Conservation (phyloP, 1,140 invertebrate species). For the Brachionus manjavacas region DNA sequence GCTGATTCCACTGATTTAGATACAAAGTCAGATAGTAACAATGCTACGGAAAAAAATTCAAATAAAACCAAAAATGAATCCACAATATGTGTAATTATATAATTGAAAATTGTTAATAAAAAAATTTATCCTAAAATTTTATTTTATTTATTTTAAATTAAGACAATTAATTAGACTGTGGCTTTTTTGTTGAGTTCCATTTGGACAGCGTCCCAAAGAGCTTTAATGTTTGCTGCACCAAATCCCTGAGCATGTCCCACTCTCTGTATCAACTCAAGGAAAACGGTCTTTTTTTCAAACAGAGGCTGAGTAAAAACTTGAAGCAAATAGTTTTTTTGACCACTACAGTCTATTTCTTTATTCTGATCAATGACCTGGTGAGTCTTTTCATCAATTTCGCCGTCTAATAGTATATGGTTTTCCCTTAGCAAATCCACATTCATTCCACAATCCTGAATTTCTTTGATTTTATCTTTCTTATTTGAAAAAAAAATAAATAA, state of each 20-base stretch:
- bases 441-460: slow-evolving; percentile 31
- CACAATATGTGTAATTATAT: slow-evolving; percentile 19
- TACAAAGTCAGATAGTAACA: background rate
- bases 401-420: slow-evolving; percentile 56
- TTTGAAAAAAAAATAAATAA: slow-evolving; percentile 10
- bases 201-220: slow-evolving; percentile 56
- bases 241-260: slow-evolving; percentile 59
- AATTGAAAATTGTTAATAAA: background rate
- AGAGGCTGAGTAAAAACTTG: slow-evolving; percentile 62
- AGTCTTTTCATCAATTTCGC: slow-evolving; percentile 50
- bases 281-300: slow-evolving; percentile 59
- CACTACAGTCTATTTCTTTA: background rate
- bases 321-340: slow-evolving; percentile 57
- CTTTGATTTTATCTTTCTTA: slow-evolving; percentile 32
- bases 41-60: background rate
- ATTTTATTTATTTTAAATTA: slow-evolving; percentile 21
- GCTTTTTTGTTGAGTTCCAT: slow-evolving; percentile 17
- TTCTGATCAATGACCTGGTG: background rate
- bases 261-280: slow-evolving; percentile 61
- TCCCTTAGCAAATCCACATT: slow-evolving; percentile 44
- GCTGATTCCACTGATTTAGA: background rate
- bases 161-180: background rate
- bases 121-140: background rate
- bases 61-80: slow-evolving; percentile 11
- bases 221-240: slow-evolving; percentile 61